A percentile compares a stretch with the other conserved stretches of the same genome.
Conservation (phyloP, 1,140 invertebrate species). For the Tribolium castaneum region DNA sequence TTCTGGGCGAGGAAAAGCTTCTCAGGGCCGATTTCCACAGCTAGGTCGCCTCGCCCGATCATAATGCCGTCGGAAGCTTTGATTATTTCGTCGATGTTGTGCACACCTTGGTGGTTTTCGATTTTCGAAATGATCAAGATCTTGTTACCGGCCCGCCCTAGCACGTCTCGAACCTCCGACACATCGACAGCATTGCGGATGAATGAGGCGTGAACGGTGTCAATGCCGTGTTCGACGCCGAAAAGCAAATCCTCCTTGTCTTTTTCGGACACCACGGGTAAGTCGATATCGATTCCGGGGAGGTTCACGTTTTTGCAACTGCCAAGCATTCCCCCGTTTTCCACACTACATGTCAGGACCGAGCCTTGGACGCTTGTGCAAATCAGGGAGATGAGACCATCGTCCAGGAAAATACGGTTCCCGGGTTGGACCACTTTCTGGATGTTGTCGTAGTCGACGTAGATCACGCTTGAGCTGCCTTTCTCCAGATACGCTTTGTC, state of each 20-base stretch:
- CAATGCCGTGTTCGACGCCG: constrained; percentile 92
- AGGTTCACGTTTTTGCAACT: constrained; percentile 97
- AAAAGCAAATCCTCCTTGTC: constrained; percentile 94
- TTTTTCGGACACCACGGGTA: constrained; percentile 97
- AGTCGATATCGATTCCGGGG: constrained; percentile 94
- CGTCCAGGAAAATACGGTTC: constrained; percentile 92
- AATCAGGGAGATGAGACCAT: constrained; percentile 94
- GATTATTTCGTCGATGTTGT: constrained; percentile 94
- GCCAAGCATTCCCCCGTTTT: constrained; percentile 95
- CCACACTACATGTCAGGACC: constrained; percentile 80
- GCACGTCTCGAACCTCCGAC: constrained; percentile 85
- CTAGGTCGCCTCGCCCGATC: constrained; percentile 95
- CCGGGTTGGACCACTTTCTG: constrained; percentile 89
- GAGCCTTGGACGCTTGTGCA: constrained; percentile 73
- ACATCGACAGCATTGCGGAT: constrained; percentile 92
- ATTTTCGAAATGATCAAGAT: constrained; percentile 97
- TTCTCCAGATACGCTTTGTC: constrained; percentile 83
- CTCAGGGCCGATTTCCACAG: constrained; percentile 97
- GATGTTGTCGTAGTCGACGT: constrained; percentile 92
- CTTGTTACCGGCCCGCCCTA: constrained; percentile 94
- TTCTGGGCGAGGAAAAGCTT: constrained; percentile 99
- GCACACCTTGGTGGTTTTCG: constrained; percentile 95
- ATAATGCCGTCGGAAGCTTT: constrained; percentile 93
- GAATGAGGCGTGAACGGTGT: constrained; percentile 99
- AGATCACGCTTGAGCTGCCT: constrained; percentile 80